Evolutionary conservation across 1,140 invertebrate species (phyloP).

Genomic region (Drosophila elegans): DNA sequence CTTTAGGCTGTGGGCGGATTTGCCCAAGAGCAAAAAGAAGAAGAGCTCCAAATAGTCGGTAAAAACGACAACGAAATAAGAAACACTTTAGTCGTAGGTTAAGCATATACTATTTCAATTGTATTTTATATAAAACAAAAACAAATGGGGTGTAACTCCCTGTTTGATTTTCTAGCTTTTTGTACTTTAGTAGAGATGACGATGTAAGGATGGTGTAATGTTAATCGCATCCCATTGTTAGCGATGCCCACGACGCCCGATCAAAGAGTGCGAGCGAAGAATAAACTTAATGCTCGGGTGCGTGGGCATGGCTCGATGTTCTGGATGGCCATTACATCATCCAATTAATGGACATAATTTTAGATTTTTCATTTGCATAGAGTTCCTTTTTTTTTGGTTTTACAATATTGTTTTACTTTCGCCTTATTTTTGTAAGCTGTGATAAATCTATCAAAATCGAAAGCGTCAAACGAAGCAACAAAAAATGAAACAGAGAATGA

Average conservation of each 20-base stretch:
- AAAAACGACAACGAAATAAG: slow-evolving; percentile 42
- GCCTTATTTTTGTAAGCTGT: slow-evolving; percentile 79
- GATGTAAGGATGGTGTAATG: slow-evolving; percentile 67
- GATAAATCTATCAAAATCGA: slow-evolving; percentile 82
- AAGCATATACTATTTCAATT: slow-evolving; percentile 68
- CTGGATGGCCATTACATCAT: slow-evolving; percentile 49
- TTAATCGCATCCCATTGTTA: slow-evolving; percentile 28
- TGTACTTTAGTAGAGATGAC: slow-evolving; percentile 50
- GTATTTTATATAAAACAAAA: slow-evolving; percentile 51
- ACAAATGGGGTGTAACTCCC: background rate
- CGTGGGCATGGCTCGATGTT: slow-evolving; percentile 55
- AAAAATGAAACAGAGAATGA: slow-evolving; percentile 26
- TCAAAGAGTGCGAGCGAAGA: slow-evolving; percentile 75
- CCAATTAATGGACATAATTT: slow-evolving; percentile 41
- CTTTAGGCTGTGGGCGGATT: slow-evolving; percentile 90
- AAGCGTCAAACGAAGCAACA: slow-evolving; percentile 64
- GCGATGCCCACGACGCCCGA: slow-evolving; percentile 52
- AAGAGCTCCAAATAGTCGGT: slow-evolving; percentile 74
- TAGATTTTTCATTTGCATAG: slow-evolving; percentile 65
- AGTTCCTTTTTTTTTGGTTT: slow-evolving; percentile 55
- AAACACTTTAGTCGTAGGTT: slow-evolving; percentile 67
- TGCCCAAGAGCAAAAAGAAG: slow-evolving; percentile 75
- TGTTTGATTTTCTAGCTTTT: slow-evolving; percentile 62
- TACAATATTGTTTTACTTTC: slow-evolving; percentile 36
- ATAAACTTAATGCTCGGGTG: slow-evolving; percentile 58